Conservation (phyloP, 2,797 vertebrate genomes). For the Cottoperca gobio region DNA sequence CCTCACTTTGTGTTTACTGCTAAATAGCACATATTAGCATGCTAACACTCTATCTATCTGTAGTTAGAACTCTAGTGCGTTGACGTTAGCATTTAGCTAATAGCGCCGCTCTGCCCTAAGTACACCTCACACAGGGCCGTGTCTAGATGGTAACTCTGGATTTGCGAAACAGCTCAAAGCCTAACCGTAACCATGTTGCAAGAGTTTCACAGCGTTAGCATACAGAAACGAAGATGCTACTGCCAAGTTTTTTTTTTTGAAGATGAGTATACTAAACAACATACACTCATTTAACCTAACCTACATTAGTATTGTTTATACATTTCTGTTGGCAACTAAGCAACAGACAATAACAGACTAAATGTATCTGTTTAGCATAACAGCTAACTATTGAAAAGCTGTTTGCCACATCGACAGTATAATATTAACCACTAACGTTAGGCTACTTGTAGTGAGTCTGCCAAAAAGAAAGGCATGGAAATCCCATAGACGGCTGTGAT, state of each 20-base stretch:
- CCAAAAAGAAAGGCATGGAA: conserved; percentile 11
- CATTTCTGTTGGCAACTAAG: neutral
- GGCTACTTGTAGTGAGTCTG: conserved; percentile 8
- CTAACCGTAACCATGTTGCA: too few species aligned
- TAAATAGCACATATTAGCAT: neutral
- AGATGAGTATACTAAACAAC: neutral
- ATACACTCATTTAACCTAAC: neutral
- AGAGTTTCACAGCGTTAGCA: too few species aligned
- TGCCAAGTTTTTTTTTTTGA: neutral
- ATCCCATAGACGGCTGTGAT: conserved; percentile 29
- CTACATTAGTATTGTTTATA: neutral
- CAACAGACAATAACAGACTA: neutral
- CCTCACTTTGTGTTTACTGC: neutral
- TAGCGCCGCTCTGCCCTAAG: too few species aligned
- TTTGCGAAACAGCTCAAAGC: too few species aligned
- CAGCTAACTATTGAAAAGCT: neutral
- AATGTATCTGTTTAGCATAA: neutral
- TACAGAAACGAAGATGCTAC: too few species aligned
- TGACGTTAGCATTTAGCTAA: too few species aligned
- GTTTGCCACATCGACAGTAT: conserved; percentile 1
- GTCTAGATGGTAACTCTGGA: too few species aligned
- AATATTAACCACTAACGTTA: conserved; percentile 16
- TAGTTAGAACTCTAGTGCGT: too few species aligned
- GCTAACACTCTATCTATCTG: too few species aligned
- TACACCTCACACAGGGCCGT: too few species aligned